Percentiles rank a stretch among this genome's conserved stretches.
Evolutionary conservation across 2,797 vertebrate genomes (phyloP).

Genomic region (Poecilia wingei): DNA sequence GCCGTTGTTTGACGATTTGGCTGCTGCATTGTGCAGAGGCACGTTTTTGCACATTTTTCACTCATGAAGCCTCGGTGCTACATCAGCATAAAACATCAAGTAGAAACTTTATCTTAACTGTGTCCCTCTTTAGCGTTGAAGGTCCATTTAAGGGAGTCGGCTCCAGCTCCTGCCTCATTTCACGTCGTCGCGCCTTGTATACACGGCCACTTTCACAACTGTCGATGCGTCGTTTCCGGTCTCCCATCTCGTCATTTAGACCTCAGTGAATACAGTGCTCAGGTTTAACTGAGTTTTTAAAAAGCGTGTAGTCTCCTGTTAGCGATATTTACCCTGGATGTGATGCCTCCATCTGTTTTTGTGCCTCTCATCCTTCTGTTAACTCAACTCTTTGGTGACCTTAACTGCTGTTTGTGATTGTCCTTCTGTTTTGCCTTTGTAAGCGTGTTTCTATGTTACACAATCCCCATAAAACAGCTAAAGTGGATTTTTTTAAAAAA

Average conservation of each 20-base stretch:
- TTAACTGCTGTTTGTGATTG: slow-evolving; percentile 68
- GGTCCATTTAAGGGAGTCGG: slow-evolving; percentile 37
- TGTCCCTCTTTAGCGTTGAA: slow-evolving; percentile 47
- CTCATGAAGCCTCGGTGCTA: slow-evolving; percentile 66
- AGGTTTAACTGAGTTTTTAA: slow-evolving; percentile 73
- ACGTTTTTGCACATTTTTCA: slow-evolving; percentile 66
- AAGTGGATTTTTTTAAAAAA: slow-evolving; percentile 49
- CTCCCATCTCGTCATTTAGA: slow-evolving; percentile 47
- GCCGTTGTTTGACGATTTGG: slow-evolving; percentile 52
- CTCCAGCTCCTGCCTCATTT: slow-evolving; percentile 28
- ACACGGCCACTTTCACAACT: slow-evolving; percentile 36
- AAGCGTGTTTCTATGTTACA: slow-evolving; percentile 60
- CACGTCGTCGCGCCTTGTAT: slow-evolving; percentile 35
- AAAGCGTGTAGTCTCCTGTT: slow-evolving; percentile 32
- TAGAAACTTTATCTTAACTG: slow-evolving; percentile 27
- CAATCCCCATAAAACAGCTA: slow-evolving; percentile 63
- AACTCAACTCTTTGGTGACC: slow-evolving; percentile 49
- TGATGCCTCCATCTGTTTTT: slow-evolving; percentile 68
- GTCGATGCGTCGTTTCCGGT: slow-evolving; percentile 22
- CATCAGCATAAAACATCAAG: slow-evolving; percentile 48
- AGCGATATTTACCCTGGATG: slow-evolving; percentile 51
- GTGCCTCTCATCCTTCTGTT: slow-evolving; percentile 63
- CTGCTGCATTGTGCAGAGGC: slow-evolving; percentile 58
- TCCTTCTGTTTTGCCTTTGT: slow-evolving; percentile 67
- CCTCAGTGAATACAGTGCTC: slow-evolving; percentile 65